phyloP scores from a whole-genome alignment of 2,888 invertebrate genomes.

The Phania funesta region DNA sequence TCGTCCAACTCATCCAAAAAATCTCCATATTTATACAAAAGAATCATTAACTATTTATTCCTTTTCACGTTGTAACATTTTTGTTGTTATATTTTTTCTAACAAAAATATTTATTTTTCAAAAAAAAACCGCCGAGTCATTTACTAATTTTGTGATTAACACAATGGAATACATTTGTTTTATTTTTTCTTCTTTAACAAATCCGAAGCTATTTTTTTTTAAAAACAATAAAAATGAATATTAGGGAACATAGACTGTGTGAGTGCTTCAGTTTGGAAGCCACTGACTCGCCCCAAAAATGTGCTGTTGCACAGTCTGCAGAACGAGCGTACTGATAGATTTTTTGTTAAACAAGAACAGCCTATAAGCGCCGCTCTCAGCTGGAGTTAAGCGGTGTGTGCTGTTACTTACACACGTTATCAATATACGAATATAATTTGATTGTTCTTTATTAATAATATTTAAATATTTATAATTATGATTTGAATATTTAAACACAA shows the following conservation, averaged over 20 bases:
- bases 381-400: conserved; percentile 48
- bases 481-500: conserved; percentile 33
- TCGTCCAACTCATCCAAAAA: conserved; percentile 27
- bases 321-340: not conserved
- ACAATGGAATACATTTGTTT: conserved; percentile 59
- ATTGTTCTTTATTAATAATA: conserved; percentile 60
- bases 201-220: conserved; percentile 28
- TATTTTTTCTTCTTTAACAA: not conserved
- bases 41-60: conserved; percentile 20
- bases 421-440: conserved; percentile 22
- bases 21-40: conserved; percentile 16
- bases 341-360: conserved; percentile 3
- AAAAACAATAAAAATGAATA: conserved; percentile 18
- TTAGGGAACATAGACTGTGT: conserved; percentile 8
- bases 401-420: not conserved
- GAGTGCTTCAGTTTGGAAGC: conserved; percentile 68
- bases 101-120: conserved; percentile 32
- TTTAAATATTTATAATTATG: conserved; percentile 64
- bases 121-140: conserved; percentile 76
- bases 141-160: conserved; percentile 77
- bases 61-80: conserved; percentile 36
- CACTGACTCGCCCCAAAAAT: conserved; percentile 67
- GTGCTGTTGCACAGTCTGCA: conserved; percentile 26
- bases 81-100: conserved; percentile 10
- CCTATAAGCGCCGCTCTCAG: conserved; percentile 67